Percentiles rank a stretch among this genome's conserved stretches.
Evolutionary conservation across 2,797 vertebrate species (phyloP).

Genomic region (Smutsia gigantea): DNA sequence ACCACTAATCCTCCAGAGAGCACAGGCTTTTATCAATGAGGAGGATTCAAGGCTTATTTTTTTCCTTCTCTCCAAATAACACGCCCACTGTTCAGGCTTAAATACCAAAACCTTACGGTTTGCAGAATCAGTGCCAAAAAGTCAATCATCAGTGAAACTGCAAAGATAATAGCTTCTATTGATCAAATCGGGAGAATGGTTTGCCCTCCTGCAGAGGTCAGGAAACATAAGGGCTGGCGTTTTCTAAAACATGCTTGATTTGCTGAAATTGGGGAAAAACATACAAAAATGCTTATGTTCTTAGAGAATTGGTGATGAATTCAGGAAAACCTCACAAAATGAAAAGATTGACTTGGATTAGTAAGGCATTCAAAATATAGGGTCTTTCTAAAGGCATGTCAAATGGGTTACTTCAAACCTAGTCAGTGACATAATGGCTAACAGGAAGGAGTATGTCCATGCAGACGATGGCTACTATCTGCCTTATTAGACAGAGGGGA

Average conservation of each 20-base stretch:
- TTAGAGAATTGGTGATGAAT: conserved; percentile 29
- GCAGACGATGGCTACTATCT: accelerated
- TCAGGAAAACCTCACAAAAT: conserved; percentile 51
- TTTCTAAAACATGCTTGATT: conserved; percentile 55
- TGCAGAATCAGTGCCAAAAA: conserved; percentile 52
- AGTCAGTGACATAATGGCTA: background rate
- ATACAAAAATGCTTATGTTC: conserved; percentile 55
- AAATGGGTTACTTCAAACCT: background rate
- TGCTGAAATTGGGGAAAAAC: conserved; percentile 59
- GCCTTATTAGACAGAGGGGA: background rate
- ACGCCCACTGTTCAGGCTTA: conserved; percentile 59
- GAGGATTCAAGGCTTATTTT: conserved; percentile 32
- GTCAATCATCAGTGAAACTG: conserved; percentile 56
- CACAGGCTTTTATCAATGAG: conserved; percentile 51
- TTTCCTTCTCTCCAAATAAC: conserved; percentile 49
- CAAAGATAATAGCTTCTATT: conserved; percentile 36
- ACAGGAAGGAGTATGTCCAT: accelerated
- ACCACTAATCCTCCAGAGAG: conserved; percentile 49
- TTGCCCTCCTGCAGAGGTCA: conserved; percentile 30
- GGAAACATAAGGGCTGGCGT: conserved; percentile 34
- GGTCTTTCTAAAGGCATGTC: background rate
- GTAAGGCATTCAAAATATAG: background rate
- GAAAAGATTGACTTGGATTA: conserved; percentile 52
- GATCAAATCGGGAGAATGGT: conserved; percentile 23
- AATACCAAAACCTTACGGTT: conserved; percentile 59